A percentile compares a stretch with the other conserved stretches of the same genome.
Conservation (phyloP, 2,113 vertebrate genomes). For the Hydropotes inermis region DNA sequence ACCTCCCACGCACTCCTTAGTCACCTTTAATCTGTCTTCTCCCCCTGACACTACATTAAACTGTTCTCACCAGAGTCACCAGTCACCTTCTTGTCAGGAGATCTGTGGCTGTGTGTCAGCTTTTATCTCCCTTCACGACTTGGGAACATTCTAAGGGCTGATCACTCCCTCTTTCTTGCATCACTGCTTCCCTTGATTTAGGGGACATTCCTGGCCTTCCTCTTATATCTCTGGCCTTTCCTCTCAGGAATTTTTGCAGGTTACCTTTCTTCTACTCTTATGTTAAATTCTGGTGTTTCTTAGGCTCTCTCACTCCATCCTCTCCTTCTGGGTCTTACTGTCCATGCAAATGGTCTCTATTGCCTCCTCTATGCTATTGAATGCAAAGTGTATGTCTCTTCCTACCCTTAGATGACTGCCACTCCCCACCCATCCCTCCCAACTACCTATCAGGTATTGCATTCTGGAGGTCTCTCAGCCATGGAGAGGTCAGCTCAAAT, state of each 20-base stretch:
- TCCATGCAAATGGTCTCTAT: background rate
- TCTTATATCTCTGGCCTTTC: background rate
- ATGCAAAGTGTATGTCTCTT: background rate
- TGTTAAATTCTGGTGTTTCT: background rate
- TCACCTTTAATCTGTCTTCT: constrained; percentile 8
- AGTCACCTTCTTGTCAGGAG: background rate
- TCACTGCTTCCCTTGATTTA: background rate
- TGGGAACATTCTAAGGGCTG: background rate
- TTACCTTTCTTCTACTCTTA: background rate
- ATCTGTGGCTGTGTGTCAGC: background rate
- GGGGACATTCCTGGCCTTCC: background rate
- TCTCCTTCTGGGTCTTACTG: background rate
- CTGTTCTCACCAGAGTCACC: background rate
- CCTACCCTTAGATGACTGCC: background rate
- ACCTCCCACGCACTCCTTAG: background rate
- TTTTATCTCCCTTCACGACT: background rate
- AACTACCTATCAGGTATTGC: rapidly evolving
- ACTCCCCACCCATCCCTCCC: background rate
- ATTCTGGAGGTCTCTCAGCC: background rate
- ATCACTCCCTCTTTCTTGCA: background rate
- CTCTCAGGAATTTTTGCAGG: background rate
- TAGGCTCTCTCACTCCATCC: background rate
- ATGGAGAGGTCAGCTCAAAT: background rate
- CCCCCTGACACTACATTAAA: background rate
- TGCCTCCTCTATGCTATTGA: background rate